Percentiles rank a stretch among this genome's conserved stretches.
Evolutionary conservation across 1,140 invertebrate genomes (phyloP).

Genomic region (Scaptomyza hsui): DNA sequence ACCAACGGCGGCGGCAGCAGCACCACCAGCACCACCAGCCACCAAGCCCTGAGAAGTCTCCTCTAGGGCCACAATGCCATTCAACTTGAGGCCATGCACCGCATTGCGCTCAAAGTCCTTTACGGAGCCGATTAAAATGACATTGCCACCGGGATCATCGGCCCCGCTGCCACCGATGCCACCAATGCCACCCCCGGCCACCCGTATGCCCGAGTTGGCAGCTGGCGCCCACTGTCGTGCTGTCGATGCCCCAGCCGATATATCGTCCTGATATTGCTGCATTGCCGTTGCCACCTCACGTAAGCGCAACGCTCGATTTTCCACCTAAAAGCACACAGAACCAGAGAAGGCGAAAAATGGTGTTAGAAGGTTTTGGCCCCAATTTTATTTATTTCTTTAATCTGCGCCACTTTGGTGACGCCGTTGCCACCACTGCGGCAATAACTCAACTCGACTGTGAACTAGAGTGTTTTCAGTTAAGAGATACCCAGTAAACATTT

Average conservation of each 20-base stretch:
- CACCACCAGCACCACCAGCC: slow-evolving; percentile 15
- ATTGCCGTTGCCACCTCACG: slow-evolving; percentile 85
- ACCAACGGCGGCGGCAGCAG: too few species aligned
- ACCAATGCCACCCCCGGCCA: too few species aligned
- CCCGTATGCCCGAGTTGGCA: slow-evolving; percentile 44
- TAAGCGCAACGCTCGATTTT: slow-evolving; percentile 89
- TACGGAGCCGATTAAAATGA: slow-evolving; percentile 73
- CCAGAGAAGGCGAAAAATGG: neutral
- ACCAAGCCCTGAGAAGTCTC: slow-evolving; percentile 63
- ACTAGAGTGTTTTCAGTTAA: neutral
- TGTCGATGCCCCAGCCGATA: slow-evolving; percentile 61
- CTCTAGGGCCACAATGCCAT: slow-evolving; percentile 71
- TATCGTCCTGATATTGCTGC: slow-evolving; percentile 82
- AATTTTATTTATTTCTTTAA: slow-evolving; percentile 81
- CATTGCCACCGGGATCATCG: slow-evolving; percentile 80
- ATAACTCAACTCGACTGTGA: slow-evolving; percentile 69
- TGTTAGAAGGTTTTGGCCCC: slow-evolving; percentile 5
- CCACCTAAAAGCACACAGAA: slow-evolving; percentile 85
- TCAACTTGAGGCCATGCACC: slow-evolving; percentile 75
- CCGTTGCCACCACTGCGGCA: slow-evolving; percentile 42
- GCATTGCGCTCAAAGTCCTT: slow-evolving; percentile 77
- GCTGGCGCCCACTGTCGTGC: slow-evolving; percentile 64
- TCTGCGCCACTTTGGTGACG: slow-evolving; percentile 70
- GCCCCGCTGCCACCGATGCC: slow-evolving; percentile 54
- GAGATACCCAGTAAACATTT: neutral